phyloP scores from a whole-genome alignment of 2,113 vertebrate species.

The Cisticola juncidis region DNA sequence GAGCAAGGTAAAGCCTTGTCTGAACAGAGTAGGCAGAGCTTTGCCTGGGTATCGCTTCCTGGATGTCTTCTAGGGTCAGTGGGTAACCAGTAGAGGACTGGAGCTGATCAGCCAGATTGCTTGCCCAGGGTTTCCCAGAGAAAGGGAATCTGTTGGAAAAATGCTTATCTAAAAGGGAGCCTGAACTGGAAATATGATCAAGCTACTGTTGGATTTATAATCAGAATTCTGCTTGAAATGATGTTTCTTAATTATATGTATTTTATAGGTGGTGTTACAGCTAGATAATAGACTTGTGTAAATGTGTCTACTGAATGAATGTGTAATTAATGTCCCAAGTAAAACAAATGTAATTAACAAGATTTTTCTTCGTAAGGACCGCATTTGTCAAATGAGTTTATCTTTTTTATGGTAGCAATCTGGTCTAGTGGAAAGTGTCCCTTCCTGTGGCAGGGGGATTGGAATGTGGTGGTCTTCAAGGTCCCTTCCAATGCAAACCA shows the following conservation, averaged over 20 bases:
- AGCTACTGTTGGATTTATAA: not conserved
- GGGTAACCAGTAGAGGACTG: not conserved
- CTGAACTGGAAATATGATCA: not conserved
- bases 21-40: not conserved
- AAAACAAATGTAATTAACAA: not conserved
- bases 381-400: not conserved
- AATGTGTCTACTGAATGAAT: not conserved
- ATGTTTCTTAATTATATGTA: not conserved
- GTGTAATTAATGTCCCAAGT: not conserved
- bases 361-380: not conserved
- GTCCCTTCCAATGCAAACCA: not conserved
- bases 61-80: not conserved
- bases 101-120: not conserved
- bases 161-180: not conserved
- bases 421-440: not conserved
- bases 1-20: not conserved
- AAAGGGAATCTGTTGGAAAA: not conserved
- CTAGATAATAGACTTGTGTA: not conserved
- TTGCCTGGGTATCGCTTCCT: not conserved
- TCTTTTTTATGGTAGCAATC: not conserved
- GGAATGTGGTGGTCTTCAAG: not conserved
- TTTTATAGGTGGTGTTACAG: not conserved
- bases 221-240: not conserved
- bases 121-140: not conserved
- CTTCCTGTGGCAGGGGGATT: not conserved